These are phyloP conservation scores for Leptopilina clavipes DNA, from an alignment of 1,140 invertebrate genomes.

Conservation along the genomic window DNA sequence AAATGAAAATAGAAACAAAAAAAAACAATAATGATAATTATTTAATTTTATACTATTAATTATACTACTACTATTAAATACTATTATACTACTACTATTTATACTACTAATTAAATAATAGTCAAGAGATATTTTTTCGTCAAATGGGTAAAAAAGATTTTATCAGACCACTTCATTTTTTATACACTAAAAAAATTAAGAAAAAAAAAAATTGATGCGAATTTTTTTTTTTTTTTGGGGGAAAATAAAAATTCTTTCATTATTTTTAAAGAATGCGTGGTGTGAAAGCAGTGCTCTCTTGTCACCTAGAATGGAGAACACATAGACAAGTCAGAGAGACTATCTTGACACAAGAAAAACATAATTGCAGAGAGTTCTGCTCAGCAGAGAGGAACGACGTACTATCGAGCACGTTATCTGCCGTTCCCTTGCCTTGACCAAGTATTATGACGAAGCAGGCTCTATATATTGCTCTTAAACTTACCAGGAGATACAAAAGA, in stretches of 20 bases:
- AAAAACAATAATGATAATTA: too few species aligned
- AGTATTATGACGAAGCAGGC: conserved; percentile 33
- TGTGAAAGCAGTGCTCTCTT: conserved; percentile 28
- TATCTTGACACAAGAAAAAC: conserved; percentile 41
- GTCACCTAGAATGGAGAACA: conserved; percentile 31
- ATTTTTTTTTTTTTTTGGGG: too few species aligned
- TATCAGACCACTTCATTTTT: too few species aligned
- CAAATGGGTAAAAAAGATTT: too few species aligned
- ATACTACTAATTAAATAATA: too few species aligned
- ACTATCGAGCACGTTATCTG: conserved; percentile 41
- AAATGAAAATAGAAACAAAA: too few species aligned
- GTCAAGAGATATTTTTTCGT: too few species aligned
- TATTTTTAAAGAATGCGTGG: not conserved
- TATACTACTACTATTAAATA: too few species aligned
- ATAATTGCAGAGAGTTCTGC: conserved; percentile 40
- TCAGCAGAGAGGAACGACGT: conserved; percentile 40
- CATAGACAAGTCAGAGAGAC: conserved; percentile 24
- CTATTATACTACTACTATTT: too few species aligned
- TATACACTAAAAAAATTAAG: too few species aligned
- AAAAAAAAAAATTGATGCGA: too few species aligned
- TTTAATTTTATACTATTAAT: too few species aligned
- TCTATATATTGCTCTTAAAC: conserved; percentile 27
- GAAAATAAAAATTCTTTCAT: not conserved
- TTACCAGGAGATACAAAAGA: conserved; percentile 27
- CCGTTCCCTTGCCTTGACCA: conserved; percentile 35